Conservation (phyloP, 2,797 vertebrate species). For the Coreius guichenoti region DNA sequence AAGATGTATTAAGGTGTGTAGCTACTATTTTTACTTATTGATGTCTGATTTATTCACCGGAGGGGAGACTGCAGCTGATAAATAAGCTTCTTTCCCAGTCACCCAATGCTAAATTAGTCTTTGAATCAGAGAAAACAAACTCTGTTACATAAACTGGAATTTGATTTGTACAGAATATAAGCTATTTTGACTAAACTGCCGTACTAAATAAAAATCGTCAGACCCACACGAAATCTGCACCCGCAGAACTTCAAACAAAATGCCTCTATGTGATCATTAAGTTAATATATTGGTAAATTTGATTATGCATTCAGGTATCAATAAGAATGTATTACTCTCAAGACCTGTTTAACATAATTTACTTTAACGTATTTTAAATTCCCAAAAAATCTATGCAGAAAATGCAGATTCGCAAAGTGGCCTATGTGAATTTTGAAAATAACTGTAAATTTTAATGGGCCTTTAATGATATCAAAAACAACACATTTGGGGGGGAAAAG, state of each 20-base stretch:
- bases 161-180: constrained; percentile 83
- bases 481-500: constrained; percentile 64
- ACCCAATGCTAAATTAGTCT: constrained; percentile 50
- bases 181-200: constrained; percentile 76
- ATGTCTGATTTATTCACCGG: background rate
- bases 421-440: constrained; percentile 67
- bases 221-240: background rate
- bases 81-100: constrained; percentile 50
- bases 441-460: constrained; percentile 77
- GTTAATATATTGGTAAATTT: background rate
- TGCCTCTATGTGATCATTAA: background rate
- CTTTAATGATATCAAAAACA: constrained; percentile 67
- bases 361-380: background rate
- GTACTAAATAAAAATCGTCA: background rate
- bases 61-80: background rate
- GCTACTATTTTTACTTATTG: constrained; percentile 66
- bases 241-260: background rate
- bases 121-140: constrained; percentile 58
- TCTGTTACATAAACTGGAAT: constrained; percentile 68
- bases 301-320: background rate
- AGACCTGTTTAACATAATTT: background rate
- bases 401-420: constrained; percentile 48
- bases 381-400: constrained; percentile 14
- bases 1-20: constrained; percentile 63
- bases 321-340: background rate